Conservation (phyloP, 2,797 vertebrate genomes). For the Eremophila alpestris region DNA sequence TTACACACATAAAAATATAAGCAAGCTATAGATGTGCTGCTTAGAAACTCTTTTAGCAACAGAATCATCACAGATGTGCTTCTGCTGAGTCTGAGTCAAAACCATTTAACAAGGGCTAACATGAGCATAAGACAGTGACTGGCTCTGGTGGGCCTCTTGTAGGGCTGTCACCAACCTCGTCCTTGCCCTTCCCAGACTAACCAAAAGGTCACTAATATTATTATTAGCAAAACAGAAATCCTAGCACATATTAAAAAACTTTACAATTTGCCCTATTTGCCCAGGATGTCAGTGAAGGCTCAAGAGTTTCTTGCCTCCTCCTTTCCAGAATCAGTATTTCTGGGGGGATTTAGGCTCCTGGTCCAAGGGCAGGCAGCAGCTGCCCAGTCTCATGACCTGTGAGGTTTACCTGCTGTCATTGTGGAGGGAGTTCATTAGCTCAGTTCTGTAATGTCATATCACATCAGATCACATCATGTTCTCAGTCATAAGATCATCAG, state of each 20-base stretch:
- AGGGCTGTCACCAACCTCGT: not conserved
- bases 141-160: not conserved
- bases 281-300: not conserved
- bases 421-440: not conserved
- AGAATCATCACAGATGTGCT: not conserved
- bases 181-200: not conserved
- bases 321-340: not conserved
- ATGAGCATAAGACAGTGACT: rapidly evolving
- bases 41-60: not conserved
- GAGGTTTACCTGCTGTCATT: rapidly evolving
- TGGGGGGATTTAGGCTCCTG: not conserved
- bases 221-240: not conserved
- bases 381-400: not conserved
- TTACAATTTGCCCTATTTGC: not conserved
- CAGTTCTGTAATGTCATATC: not conserved
- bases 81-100: not conserved
- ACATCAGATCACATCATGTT: not conserved
- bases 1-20: not conserved
- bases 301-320: not conserved
- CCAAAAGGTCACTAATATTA: not conserved
- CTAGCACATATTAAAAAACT: not conserved
- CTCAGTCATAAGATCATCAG: not conserved
- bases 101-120: not conserved
- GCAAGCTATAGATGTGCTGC: not conserved
- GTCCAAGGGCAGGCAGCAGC: not conserved